A percentile compares a stretch with the other conserved stretches of the same genome.
phyloP scores from a whole-genome alignment of 2,888 invertebrate species.

The Drosophila percnosoma region DNA sequence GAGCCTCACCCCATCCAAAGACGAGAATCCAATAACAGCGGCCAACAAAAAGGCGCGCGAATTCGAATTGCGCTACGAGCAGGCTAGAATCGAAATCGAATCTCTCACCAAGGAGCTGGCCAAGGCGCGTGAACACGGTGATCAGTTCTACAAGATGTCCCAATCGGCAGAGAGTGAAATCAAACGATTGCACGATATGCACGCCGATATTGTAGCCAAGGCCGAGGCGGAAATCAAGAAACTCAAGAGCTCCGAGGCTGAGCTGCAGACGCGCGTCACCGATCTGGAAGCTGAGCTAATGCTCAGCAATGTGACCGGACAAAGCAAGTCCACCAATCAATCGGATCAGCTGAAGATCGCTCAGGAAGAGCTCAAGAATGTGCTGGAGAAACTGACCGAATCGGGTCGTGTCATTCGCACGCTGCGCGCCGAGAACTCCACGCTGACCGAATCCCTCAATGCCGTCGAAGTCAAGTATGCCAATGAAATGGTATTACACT shows the following conservation, averaged over 20 bases:
- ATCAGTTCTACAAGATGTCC: conserved; percentile 94
- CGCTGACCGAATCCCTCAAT: conserved; percentile 87
- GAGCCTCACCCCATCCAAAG: conserved; percentile 87
- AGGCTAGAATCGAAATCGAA: conserved; percentile 88
- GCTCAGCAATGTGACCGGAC: conserved; percentile 88
- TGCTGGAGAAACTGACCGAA: conserved; percentile 86
- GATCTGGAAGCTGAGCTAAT: conserved; percentile 90
- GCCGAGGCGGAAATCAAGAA: conserved; percentile 87
- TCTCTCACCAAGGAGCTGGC: conserved; percentile 90
- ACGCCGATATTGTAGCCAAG: conserved; percentile 87
- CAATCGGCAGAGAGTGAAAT: conserved; percentile 92
- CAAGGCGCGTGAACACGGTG: conserved; percentile 90
- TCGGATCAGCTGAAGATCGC: conserved; percentile 86
- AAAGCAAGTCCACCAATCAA: conserved; percentile 80
- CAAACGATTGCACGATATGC: conserved; percentile 87
- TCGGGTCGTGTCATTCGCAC: conserved; percentile 88
- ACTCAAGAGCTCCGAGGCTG: conserved; percentile 83
- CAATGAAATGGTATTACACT: conserved; percentile 92
- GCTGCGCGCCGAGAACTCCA: conserved; percentile 88
- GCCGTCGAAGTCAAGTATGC: conserved; percentile 92
- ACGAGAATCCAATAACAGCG: conserved; percentile 87
- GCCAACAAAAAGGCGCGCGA: conserved; percentile 89
- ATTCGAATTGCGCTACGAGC: conserved; percentile 88
- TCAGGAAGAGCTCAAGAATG: conserved; percentile 88
- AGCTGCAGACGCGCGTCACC: conserved; percentile 88